A percentile compares a stretch with the other conserved stretches of the same genome.
phyloP scores from a whole-genome alignment of 2,888 invertebrate genomes.

The Tetropium fuscum region DNA sequence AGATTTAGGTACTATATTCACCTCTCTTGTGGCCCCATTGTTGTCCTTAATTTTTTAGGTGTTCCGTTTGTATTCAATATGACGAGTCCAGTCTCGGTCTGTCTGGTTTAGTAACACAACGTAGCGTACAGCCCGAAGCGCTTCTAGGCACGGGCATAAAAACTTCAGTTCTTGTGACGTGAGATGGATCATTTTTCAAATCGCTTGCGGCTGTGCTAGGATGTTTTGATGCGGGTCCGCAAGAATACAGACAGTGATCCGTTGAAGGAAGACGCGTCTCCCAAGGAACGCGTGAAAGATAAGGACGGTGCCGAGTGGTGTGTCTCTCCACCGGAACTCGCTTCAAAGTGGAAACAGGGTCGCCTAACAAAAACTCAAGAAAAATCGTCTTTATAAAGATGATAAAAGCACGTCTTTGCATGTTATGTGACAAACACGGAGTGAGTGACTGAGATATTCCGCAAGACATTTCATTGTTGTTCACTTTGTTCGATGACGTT shows the following conservation, averaged over 20 bases:
- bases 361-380: slow-evolving; percentile 64
- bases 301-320: slow-evolving; percentile 49
- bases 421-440: slow-evolving; percentile 66
- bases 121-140: slow-evolving; percentile 46
- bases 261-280: slow-evolving; percentile 35
- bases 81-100: slow-evolving; percentile 16
- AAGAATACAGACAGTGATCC: slow-evolving; percentile 46
- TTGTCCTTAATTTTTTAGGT: too few species aligned
- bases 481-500: slow-evolving; percentile 64
- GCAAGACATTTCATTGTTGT: slow-evolving; percentile 65
- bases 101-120: slow-evolving; percentile 28
- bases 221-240: slow-evolving; percentile 65
- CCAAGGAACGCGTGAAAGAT: slow-evolving; percentile 46
- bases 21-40: too few species aligned
- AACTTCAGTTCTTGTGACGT: slow-evolving; percentile 59
- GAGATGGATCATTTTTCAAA: slow-evolving; percentile 67
- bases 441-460: slow-evolving; percentile 67
- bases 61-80: slow-evolving; percentile 1
- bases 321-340: slow-evolving; percentile 58
- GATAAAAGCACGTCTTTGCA: slow-evolving; percentile 67
- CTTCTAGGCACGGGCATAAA: slow-evolving; percentile 52
- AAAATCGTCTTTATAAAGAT: slow-evolving; percentile 67
- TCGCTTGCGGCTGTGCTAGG: slow-evolving; percentile 62
- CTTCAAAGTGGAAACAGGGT: slow-evolving; percentile 63
- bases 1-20: too few species aligned